These are phyloP conservation scores for Halotydeus destructor DNA, from an alignment of 1,140 invertebrate genomes.

Conservation along the genomic window DNA sequence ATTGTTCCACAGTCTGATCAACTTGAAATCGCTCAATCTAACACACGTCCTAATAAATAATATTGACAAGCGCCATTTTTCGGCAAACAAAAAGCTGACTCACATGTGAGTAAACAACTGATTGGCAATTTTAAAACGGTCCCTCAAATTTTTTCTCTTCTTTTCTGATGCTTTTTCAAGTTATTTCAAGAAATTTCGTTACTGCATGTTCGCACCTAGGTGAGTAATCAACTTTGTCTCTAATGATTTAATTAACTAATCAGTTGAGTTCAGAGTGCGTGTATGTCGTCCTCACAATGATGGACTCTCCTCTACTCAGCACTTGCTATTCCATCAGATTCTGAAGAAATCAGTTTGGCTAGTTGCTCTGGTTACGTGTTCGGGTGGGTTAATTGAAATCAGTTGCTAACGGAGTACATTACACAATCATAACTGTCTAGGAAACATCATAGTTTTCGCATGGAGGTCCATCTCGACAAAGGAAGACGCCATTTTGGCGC, in stretches of 20 bases:
- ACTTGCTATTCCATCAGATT: conserved; percentile 38
- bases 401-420: too few relatives aligned
- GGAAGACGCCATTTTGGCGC: conserved; percentile 25
- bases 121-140: too few relatives aligned
- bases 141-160: too few relatives aligned
- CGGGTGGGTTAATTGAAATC: too few relatives aligned
- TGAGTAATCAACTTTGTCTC: too few relatives aligned
- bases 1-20: not conserved
- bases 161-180: too few relatives aligned
- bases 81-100: not conserved
- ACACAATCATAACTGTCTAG: too few relatives aligned
- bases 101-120: too few relatives aligned
- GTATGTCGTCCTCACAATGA: conserved; percentile 42
- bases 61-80: not conserved
- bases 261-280: conserved; percentile 31
- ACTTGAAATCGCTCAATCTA: not conserved
- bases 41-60: not conserved
- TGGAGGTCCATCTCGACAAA: conserved; percentile 35
- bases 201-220: conserved; percentile 43
- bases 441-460: conserved; percentile 44
- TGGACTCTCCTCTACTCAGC: conserved; percentile 29
- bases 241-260: too few relatives aligned
- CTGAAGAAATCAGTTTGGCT: conserved; percentile 44
- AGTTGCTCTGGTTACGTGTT: conserved; percentile 39
- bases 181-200: conserved; percentile 46